A percentile compares a stretch with the other conserved stretches of the same genome.
phyloP scores from a whole-genome alignment of 2,888 invertebrate species.

The Trimorus sp. region DNA sequence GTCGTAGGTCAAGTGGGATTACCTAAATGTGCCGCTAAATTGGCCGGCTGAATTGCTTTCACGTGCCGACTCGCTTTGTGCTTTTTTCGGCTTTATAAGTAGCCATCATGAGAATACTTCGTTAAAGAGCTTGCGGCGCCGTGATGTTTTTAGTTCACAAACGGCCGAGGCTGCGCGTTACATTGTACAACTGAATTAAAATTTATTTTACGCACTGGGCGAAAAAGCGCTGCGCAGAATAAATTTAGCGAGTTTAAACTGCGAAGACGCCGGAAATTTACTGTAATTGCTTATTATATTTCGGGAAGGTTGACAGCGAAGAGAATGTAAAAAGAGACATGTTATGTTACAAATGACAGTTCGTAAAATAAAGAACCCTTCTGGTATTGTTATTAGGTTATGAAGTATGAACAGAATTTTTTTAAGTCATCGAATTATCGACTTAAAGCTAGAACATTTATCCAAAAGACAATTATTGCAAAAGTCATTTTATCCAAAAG shows the following conservation, averaged over 20 bases:
- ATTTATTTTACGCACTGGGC: slow-evolving; percentile 38
- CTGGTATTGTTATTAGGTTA: too few relatives aligned
- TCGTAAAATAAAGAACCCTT: too few relatives aligned
- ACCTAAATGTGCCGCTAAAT: slow-evolving; percentile 45
- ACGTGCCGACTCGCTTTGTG: slow-evolving; percentile 13
- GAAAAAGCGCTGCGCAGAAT: slow-evolving; percentile 9
- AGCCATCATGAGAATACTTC: slow-evolving; percentile 42
- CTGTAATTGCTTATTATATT: slow-evolving; percentile 51
- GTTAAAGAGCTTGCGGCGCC: slow-evolving; percentile 33
- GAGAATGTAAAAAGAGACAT: too few relatives aligned
- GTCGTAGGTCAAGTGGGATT: slow-evolving; percentile 50
- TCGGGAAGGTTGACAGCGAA: too few relatives aligned
- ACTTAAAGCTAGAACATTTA: too few relatives aligned
- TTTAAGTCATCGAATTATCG: too few relatives aligned
- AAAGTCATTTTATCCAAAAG: too few relatives aligned
- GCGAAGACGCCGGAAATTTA: slow-evolving; percentile 29
- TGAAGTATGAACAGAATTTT: too few relatives aligned
- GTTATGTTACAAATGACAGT: too few relatives aligned
- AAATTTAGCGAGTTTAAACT: slow-evolving; percentile 32
- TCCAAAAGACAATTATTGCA: too few relatives aligned
- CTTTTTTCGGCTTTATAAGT: slow-evolving; percentile 44
- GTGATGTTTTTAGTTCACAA: slow-evolving; percentile 35
- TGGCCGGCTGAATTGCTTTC: slow-evolving; percentile 33
- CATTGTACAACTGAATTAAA: slow-evolving; percentile 40
- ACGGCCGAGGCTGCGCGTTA: slow-evolving; percentile 18